Base-by-base conservation (phyloP, 92 coral and sea anemone species). In the Parazoanthus darwini region DNA sequence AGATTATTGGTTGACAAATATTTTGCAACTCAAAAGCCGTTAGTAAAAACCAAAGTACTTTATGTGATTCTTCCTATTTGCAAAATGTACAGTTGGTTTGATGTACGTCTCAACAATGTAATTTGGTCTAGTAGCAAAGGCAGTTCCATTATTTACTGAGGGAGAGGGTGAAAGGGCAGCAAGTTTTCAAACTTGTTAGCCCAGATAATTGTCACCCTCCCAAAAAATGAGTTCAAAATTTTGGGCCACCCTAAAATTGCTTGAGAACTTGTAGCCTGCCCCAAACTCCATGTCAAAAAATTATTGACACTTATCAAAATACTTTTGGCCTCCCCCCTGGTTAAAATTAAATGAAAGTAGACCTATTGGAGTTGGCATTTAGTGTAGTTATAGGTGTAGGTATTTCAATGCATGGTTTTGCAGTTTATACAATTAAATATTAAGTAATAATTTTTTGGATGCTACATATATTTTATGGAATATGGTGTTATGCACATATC, bases 401-500 rank as follows among this genome's bases (percentile, higher is more conserved):
- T 23, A 68, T 68, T 68, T 68, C 74, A 68, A 6, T 68, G 74
- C 74, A 68, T 68, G 74, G n/a, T 18, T 68, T 68, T 68, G 6
- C 74, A 68, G 74, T 23, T 68, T 36, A 68, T 68, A 68, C 74
- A 68, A 68, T 68, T 5, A 68, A 68, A 68, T 70, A 70, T 70
- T 70, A 70, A 70, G 75, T 5, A 26, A 70, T 70, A 3, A 70
- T 70, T 70, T 70, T 70, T 39, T 70, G 75, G 38, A 70, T 10
- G 75, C 75, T 71, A 71, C 76, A 71, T 29, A 71, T 71, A 71
- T 71, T 71, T 71, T 71, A 71, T 23, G 76, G 76, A 71, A 71
- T 29, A 71, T 5, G 13, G 76, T 71, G 76, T 71, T 71, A 71
- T 71, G 76, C 76, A 71, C 76, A 4, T 71, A 29, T 26, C 38